Evolutionary conservation across 2,797 vertebrate species (phyloP), one percentile per base, ranked within the genome.

Genomic region (Chrosomus eos): DNA sequence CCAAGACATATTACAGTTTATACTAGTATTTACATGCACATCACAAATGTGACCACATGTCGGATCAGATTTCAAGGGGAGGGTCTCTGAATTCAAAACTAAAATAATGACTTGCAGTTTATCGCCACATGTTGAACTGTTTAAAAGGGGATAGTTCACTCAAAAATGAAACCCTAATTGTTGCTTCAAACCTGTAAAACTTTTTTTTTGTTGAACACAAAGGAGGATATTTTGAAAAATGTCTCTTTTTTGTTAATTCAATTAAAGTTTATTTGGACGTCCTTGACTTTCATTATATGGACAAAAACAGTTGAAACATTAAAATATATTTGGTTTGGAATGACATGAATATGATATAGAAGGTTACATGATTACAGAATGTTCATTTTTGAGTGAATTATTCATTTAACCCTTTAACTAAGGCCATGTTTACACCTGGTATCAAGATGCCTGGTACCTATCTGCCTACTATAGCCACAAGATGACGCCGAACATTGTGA

Each of bases 41-140:
- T 80, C 14, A 33, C 80, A 82, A 62, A 62, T 62, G 53, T 79
- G 26, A 79, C 53, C 75, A 60, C 38, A 19, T 26, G 55, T 26
- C 5, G 9, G n/a, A 79, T 45, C 76, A 21, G 40, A 79, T 45
- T 79, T 66, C 76, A 64, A 45, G 9, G 38, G 16, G 33, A 76
- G 33, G 33, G 19, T 55, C 33, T 60, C 74, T 60, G 14, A 76
- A 58, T 58, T 76, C 8, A 76, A 80, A 80, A 80, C 21, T 51
- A 48, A 18, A 80, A 48, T 64, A 67, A 80, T 51, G 18, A 58
- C 31, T 58, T 53, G 19, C 16, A 26, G 26, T 26, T n/a, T 43
- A 43, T 43, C 28, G 51, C 28, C 19, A 53, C 10, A 62, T 62
- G 23, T 74, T 33, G 11, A 53, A 74, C 48, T 13, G 71, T 74